phyloP scores from a whole-genome alignment of 2,888 invertebrate genomes.

The Siphlonurus alternatus region DNA sequence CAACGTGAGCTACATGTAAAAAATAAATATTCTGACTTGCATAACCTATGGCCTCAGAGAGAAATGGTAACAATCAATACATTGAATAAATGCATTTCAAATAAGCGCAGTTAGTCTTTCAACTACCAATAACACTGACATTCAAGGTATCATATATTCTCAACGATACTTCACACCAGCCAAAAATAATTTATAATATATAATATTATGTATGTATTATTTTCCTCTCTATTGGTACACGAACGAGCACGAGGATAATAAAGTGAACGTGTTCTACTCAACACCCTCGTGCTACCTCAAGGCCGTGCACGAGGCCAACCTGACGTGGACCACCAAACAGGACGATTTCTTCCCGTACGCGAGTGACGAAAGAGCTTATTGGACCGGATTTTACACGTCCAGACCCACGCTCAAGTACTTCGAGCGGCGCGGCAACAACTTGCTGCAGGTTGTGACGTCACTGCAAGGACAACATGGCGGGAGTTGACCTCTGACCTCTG shows the following conservation, averaged over 20 bases:
- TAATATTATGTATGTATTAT: too few species aligned
- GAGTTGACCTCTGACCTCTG: not conserved
- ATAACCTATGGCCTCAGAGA: too few species aligned
- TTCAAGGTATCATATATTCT: too few species aligned
- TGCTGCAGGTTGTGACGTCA: conserved; percentile 48
- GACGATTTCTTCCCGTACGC: conserved; percentile 92
- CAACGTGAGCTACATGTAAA: too few species aligned
- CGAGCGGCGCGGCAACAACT: conserved; percentile 56
- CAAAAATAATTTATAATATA: too few species aligned
- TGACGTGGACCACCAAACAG: conserved; percentile 49
- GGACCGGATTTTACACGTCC: conserved; percentile 86
- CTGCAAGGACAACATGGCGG: not conserved
- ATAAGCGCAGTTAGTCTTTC: too few species aligned
- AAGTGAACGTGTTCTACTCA: conserved; percentile 69
- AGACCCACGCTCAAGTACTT: conserved; percentile 63
- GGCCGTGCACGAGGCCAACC: conserved; percentile 49
- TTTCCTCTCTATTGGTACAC: too few species aligned
- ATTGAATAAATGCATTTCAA: too few species aligned
- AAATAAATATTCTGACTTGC: too few species aligned
- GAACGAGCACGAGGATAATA: conserved; percentile 34
- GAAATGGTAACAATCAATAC: too few species aligned
- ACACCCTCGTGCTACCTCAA: conserved; percentile 75
- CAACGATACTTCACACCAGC: too few species aligned
- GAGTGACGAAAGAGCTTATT: conserved; percentile 66
- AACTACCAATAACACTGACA: too few species aligned